Evolutionary conservation across 2,888 invertebrate species (phyloP).

Genomic region (Drosophila mercatorum): DNA sequence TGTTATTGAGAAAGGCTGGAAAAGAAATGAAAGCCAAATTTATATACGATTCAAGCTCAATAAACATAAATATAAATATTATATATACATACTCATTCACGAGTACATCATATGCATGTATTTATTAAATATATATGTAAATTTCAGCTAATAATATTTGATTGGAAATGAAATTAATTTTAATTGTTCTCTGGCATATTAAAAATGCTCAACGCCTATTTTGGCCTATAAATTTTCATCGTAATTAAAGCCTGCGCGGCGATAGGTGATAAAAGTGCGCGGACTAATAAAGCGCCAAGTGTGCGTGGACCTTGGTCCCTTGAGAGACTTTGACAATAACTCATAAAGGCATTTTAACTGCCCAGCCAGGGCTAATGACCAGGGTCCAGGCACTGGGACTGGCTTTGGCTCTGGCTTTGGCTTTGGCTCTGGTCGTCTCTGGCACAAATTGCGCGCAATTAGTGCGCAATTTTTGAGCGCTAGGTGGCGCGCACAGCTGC

Average conservation of each 20-base stretch:
- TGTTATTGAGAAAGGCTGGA: neutral
- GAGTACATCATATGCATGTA: neutral
- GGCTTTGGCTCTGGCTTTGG: neutral
- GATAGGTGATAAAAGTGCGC: constrained; percentile 59
- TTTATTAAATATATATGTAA: constrained; percentile 14
- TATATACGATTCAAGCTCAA: neutral
- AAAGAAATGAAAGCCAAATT: constrained; percentile 1
- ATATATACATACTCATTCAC: neutral
- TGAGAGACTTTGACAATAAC: constrained; percentile 71
- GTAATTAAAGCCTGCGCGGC: constrained; percentile 55
- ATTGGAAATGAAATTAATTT: constrained; percentile 42
- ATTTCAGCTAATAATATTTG: constrained; percentile 25
- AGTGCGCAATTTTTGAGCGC: constrained; percentile 75
- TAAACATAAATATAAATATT: constrained; percentile 2
- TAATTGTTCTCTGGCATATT: constrained; percentile 37
- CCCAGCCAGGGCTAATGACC: constrained; percentile 66
- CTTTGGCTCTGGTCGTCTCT: constrained; percentile 5
- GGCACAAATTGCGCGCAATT: constrained; percentile 76
- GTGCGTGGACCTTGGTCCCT: constrained; percentile 41
- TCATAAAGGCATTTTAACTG: constrained; percentile 75
- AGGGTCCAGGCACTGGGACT: constrained; percentile 23
- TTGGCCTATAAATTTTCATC: constrained; percentile 62
- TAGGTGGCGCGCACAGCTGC: constrained; percentile 76
- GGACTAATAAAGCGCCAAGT: constrained; percentile 53
- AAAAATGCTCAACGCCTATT: constrained; percentile 60